Conservation (phyloP, 2,113 vertebrate species). For the Vulpes vulpes region DNA sequence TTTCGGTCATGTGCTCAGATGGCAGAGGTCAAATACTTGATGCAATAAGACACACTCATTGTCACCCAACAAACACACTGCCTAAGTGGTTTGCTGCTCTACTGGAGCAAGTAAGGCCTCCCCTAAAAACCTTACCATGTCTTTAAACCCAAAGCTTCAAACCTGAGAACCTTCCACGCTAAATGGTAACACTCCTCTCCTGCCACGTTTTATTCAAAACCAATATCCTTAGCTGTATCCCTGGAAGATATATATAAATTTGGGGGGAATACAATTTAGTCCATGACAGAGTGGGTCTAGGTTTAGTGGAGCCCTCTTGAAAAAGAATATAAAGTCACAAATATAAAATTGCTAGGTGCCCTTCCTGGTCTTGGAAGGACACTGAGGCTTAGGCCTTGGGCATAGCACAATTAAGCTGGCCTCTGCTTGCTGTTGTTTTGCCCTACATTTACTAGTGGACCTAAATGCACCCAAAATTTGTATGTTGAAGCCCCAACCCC, state of each 20-base stretch:
- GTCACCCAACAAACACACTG: neutral
- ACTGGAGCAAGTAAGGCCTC: neutral
- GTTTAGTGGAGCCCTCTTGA: too few species aligned
- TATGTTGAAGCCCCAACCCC: neutral
- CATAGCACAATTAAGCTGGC: too few species aligned
- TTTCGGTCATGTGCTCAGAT: neutral
- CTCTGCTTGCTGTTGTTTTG: too few species aligned
- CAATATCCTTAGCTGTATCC: neutral
- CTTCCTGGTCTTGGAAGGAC: too few species aligned
- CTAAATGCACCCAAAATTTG: neutral
- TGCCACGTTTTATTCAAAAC: neutral
- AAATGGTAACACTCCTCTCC: neutral
- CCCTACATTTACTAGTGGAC: too few species aligned
- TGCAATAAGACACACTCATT: neutral
- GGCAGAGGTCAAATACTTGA: neutral
- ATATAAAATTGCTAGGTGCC: too few species aligned
- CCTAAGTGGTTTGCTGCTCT: neutral
- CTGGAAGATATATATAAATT: neutral
- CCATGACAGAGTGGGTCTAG: too few species aligned
- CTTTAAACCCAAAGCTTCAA: conserved; percentile 12
- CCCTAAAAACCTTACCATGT: neutral
- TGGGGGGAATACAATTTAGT: too few species aligned
- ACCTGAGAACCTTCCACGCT: neutral
- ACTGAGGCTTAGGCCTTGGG: too few species aligned
- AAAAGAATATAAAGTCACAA: too few species aligned